phyloP scores from a whole-genome alignment of 37 sponge, comb jelly and placozoan genomes.

The Oscarella lobularis region DNA sequence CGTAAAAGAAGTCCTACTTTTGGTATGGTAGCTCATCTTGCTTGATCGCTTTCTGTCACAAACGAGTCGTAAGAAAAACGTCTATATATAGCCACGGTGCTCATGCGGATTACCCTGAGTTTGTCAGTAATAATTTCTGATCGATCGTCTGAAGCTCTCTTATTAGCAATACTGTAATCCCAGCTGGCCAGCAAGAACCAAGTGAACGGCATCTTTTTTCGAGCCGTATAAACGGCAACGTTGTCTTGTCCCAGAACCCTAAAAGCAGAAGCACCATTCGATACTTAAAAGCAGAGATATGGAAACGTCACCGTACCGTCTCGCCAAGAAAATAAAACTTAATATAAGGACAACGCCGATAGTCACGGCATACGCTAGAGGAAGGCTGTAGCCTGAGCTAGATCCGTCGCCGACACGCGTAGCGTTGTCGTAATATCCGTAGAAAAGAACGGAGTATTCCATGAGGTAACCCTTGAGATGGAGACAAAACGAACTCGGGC shows the following conservation, averaged over 20 bases:
- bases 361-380: constrained; percentile 43
- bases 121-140: background rate
- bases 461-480: background rate
- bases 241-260: background rate
- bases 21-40: too few relatives aligned
- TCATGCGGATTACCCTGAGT: background rate
- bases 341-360: constrained; percentile 28
- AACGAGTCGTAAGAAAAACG: too few relatives aligned
- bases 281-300: background rate
- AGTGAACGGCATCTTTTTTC: background rate
- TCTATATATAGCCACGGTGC: too few relatives aligned
- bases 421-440: constrained; percentile 71
- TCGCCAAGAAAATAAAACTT: background rate
- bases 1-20: too few relatives aligned
- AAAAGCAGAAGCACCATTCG: background rate
- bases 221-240: background rate
- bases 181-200: background rate
- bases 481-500: too few relatives aligned
- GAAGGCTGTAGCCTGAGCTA: constrained; percentile 65
- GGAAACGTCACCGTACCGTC: background rate
- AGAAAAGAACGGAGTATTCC: constrained; percentile 25
- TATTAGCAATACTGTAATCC: background rate
- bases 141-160: background rate
- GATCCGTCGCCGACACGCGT: constrained; percentile 15
- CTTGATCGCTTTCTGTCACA: too few relatives aligned